Base-by-base conservation (phyloP, 2,797 vertebrate genomes). In the Chloroceryle inda region DNA sequence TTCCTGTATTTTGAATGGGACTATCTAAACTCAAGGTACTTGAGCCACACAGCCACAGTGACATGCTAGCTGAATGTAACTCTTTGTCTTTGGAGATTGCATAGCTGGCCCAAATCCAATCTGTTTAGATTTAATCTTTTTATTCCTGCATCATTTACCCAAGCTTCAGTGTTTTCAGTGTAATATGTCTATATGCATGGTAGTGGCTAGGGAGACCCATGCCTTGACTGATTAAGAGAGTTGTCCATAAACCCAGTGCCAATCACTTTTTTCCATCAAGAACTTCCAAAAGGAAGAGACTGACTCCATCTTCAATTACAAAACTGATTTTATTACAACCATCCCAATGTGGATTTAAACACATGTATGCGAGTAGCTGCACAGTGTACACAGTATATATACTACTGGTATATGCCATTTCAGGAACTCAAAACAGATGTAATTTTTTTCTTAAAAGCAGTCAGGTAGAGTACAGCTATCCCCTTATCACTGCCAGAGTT, bases 381-480 rank as follows among this genome's bases (percentile, higher is more conserved):
- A n/a, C 29, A 24, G 56, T n/a, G 16, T n/a, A 53, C 27, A 42
- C 26, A 52, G 37, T 37, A 49, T 27, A 33, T 2, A 13, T n/a
- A 80, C 58, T 53, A 42, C 27, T 58, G 37, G 33, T 50, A 27
- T 10, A 27, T 74, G 49, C 45, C 42, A 33, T n/a, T 58, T 72
- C 68, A 89, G 81, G 86, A 95, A 95, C 71, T 72, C 56, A 52
- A 95, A 94, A 47, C 94, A 93, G 23, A 79, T 71, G 89, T 18
- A 37, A 37, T 5, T 19, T 27, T 26, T 79, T 89, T 47, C 61
- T 89, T 64, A 93, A 94, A 92, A 95, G 74, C 64, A 93, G 42
- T 21, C 88, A 95, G 90, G 81, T 87, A 92, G 74, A 92, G 52
- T 24, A 29, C 29, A 88, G 37, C 42, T 93, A 56, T 35, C 10